Conservation (phyloP, 1,140 invertebrate species). For the Araneus ventricosus region DNA sequence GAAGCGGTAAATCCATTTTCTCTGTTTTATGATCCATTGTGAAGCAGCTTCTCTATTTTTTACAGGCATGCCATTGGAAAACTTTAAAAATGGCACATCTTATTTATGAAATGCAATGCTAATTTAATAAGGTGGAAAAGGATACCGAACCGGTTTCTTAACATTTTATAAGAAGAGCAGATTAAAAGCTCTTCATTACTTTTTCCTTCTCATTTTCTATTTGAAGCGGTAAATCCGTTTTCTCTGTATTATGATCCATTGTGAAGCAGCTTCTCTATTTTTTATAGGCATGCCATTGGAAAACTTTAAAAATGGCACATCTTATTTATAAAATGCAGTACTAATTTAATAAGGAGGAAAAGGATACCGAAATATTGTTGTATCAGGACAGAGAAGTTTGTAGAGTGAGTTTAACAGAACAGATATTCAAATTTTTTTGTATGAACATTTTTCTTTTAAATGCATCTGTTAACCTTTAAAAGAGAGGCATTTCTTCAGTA, state of each 20-base stretch:
- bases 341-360: neutral
- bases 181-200: conserved; percentile 29
- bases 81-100: neutral
- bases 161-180: conserved; percentile 30
- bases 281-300: neutral
- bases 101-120: neutral
- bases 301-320: neutral
- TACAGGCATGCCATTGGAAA: neutral
- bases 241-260: neutral
- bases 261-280: neutral
- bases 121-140: too few species aligned
- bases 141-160: too few species aligned
- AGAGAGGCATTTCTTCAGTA: too few species aligned
- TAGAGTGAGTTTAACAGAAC: too few species aligned
- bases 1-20: neutral
- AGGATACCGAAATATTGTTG: too few species aligned
- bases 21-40: neutral
- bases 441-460: too few species aligned
- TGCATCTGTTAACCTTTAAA: too few species aligned
- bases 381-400: too few species aligned
- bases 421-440: too few species aligned
- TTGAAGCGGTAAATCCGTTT: neutral
- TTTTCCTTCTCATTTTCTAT: neutral
- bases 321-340: neutral
- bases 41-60: neutral